Percentiles rank a stretch among this genome's conserved stretches.
phyloP scores from a whole-genome alignment of 2,888 invertebrate species.

The Pachymerium ferrugineum region DNA sequence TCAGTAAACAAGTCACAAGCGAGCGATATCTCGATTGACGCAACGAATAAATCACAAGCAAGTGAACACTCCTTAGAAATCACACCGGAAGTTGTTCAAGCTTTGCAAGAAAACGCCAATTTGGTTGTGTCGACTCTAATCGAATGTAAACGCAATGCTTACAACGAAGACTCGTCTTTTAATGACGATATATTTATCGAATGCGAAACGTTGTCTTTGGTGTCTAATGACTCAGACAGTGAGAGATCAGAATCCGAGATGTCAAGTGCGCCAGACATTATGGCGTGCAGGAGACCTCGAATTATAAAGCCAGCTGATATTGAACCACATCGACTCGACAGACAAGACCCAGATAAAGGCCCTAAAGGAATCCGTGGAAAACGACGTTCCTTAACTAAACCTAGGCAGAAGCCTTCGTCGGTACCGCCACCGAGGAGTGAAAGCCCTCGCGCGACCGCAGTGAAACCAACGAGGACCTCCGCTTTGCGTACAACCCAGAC shows the following conservation, averaged over 20 bases:
- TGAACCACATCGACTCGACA: slow-evolving; percentile 24
- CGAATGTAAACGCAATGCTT: slow-evolving; percentile 47
- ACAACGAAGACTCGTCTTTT: slow-evolving; percentile 39
- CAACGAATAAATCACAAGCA: background rate
- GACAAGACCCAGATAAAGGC: slow-evolving; percentile 42
- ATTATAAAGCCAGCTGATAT: slow-evolving; percentile 51
- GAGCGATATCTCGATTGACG: background rate
- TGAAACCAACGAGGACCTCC: slow-evolving; percentile 43
- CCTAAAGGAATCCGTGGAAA: slow-evolving; percentile 61
- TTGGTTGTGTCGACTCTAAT: slow-evolving; percentile 55
- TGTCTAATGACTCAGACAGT: slow-evolving; percentile 64
- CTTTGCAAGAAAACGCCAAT: slow-evolving; percentile 56
- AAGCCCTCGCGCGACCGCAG: slow-evolving; percentile 38
- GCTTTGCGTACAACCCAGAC: slow-evolving; percentile 40
- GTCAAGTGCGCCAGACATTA: slow-evolving; percentile 23
- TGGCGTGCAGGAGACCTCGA: slow-evolving; percentile 46
- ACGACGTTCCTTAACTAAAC: slow-evolving; percentile 51
- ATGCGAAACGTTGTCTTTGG: slow-evolving; percentile 62
- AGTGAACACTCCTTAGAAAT: slow-evolving; percentile 37
- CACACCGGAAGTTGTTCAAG: slow-evolving; percentile 49
- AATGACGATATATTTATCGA: slow-evolving; percentile 54
- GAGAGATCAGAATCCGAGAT: slow-evolving; percentile 52
- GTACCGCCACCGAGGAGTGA: slow-evolving; percentile 39
- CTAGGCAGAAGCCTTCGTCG: slow-evolving; percentile 38
- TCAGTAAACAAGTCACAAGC: background rate